A percentile compares a stretch with the other conserved stretches of the same genome.
phyloP scores from a whole-genome alignment of 2,888 invertebrate genomes.

The Hirtodrosophila confusa region DNA sequence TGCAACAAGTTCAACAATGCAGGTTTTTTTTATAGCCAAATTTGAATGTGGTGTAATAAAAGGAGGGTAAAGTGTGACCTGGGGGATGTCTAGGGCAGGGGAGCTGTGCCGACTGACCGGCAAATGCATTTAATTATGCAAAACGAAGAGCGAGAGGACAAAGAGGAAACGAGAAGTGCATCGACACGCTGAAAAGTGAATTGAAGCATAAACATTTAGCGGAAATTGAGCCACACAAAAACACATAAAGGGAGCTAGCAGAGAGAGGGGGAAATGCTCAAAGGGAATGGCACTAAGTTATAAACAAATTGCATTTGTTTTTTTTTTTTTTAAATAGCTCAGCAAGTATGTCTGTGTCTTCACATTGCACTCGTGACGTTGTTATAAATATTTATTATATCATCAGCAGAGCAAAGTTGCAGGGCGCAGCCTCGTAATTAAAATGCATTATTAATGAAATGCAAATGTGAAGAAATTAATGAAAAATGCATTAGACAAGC shows the following conservation, averaged over 20 bases:
- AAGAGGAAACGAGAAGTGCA: constrained; percentile 9
- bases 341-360: constrained; percentile 22
- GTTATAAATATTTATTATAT: constrained; percentile 74
- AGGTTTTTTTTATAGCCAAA: constrained; percentile 14
- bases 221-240: constrained; percentile 65
- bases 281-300: constrained; percentile 12
- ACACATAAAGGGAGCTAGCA: background rate
- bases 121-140: constrained; percentile 71
- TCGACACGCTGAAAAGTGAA: constrained; percentile 51
- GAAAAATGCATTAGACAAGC: constrained; percentile 48
- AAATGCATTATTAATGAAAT: constrained; percentile 78
- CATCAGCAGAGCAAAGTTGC: constrained; percentile 41
- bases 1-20: constrained; percentile 32
- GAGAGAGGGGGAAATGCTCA: background rate
- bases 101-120: constrained; percentile 41
- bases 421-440: constrained; percentile 55
- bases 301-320: constrained; percentile 58
- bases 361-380: constrained; percentile 49
- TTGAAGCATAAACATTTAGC: constrained; percentile 66
- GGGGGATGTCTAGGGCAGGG: background rate
- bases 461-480: constrained; percentile 68
- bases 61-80: background rate
- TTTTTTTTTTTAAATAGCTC: constrained; percentile 45
- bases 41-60: constrained; percentile 11
- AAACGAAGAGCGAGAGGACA: constrained; percentile 38